Base-by-base conservation (phyloP, 2,113 vertebrate genomes). In the Callionymus lyra region DNA sequence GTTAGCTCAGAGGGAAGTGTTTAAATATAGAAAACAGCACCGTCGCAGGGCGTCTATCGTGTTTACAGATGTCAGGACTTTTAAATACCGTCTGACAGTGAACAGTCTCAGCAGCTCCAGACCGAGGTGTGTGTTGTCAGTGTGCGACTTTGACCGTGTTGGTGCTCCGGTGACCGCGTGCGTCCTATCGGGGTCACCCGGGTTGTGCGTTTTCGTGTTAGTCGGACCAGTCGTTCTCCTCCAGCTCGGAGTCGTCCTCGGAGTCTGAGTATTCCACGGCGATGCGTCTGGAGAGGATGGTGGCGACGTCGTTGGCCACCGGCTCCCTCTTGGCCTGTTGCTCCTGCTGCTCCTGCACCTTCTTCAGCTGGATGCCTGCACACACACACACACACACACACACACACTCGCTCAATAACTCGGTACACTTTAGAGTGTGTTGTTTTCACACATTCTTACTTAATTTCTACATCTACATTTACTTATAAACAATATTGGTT, bases 211-310 rank as follows among this genome's bases (percentile, higher is more conserved):
- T 15, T 27, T 21, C 17, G 38, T 56, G 45, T 75, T 63, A 98
- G 55, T 98, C 93, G 31, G 94, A 99, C 95, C 94, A 98, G 47
- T 98, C 92, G 1, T 98, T 97, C 19, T 99, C 93, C 1, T 95
- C 93, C 6, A 94, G 81, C 75, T 99, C 95, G 0, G 95, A 99
- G 53, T 97, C 93, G 0, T 98, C 94, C 3, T 98, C 95, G 0
- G 94, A 98, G 45, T 98, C 92, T 0, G 93, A 97, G 85, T 98
- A 99, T 50, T 98, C 95, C 68, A 99, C 94, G 0, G 94, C 95
- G 1, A 97, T 98, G 70, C 94, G 94, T 0, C 95, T 49, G 0
- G 94, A 97, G 40, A 98, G 84, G 65, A 98, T 99, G 31, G 94
- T 99, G 19, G 95, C 95, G 66, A 98, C 95, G 0, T 99, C 95